Percentiles rank a stretch among this genome's conserved stretches.
These are phyloP conservation scores for Silurus meridionalis DNA, from an alignment of 2,113 vertebrate genomes.

Conservation along the genomic window DNA sequence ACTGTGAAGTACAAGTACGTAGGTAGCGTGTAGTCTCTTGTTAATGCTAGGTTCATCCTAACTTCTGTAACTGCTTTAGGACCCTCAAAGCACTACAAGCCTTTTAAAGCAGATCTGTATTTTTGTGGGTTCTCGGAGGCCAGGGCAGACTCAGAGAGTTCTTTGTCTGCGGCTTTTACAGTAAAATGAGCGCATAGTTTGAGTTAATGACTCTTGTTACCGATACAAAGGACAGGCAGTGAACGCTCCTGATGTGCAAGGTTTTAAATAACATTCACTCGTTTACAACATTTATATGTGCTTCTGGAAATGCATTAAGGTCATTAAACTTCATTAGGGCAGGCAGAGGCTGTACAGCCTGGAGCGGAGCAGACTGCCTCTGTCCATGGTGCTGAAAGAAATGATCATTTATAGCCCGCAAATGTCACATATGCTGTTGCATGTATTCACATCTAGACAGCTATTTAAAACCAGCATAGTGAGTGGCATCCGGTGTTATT, in stretches of 20 bases:
- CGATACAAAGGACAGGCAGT: constrained; percentile 26
- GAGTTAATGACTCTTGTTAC: constrained; percentile 46
- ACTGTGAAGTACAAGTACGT: background rate
- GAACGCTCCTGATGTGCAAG: background rate
- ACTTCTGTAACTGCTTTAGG: constrained; percentile 8
- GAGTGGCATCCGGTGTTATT: background rate
- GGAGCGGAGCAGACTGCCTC: constrained; percentile 1
- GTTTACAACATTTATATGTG: constrained; percentile 25
- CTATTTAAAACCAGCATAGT: background rate
- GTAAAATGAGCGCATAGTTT: constrained; percentile 24
- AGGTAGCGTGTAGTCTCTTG: background rate
- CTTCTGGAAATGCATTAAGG: constrained; percentile 29
- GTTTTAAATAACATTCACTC: constrained; percentile 25
- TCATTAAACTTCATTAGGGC: constrained; percentile 40
- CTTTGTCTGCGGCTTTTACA: constrained; percentile 18
- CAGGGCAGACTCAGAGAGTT: background rate
- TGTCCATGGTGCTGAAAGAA: constrained; percentile 32
- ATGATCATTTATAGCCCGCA: background rate
- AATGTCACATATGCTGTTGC: background rate
- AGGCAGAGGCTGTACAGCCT: background rate
- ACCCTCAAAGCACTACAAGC: background rate
- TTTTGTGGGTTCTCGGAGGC: background rate
- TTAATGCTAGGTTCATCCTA: background rate
- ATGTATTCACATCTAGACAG: background rate
- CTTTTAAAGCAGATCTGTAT: background rate